Base-by-base conservation (phyloP, 2,797 vertebrate species). In the Amblyopsis hoosieri region DNA sequence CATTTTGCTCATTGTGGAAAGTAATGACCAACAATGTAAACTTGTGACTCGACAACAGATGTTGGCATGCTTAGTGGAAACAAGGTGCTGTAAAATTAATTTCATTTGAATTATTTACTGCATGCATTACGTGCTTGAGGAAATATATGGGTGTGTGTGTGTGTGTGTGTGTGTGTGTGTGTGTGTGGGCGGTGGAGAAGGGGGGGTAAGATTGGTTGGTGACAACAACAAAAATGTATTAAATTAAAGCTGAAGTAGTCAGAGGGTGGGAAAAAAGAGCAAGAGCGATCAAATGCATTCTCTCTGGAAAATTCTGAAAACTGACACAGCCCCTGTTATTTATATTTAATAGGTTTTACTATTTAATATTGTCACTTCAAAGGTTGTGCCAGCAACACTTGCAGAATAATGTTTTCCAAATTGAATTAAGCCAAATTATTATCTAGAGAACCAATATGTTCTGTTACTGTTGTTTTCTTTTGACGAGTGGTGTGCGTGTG, bases 41-140 rank as follows among this genome's bases (percentile, higher is more conserved):
- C 92, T 91, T 56, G 54, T 87, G 87, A 90, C 91, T 91, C 85
- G 91, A 95, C 92, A 95, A 94, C 94, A 93, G 92, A 90, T 90
- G 89, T 91, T 91, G 91, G 91, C 93, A 90, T 88, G 88, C 85
- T 87, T 89, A 82, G 86, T 51, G 64, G 92, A 91, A 92, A 87
- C 85, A 89, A 94, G 93, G 89, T 93, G 90, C 89, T 93, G 78
- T 86, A 91, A 93, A 90, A 93, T 93, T 90, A 83, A 85, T 92
- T 92, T 91, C 86, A 89, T 91, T 91, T 94, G 90, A 94, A 94
- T 94, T 92, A 94, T 94, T 94, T 93, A 94, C 91, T 89, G 91
- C 89, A 92, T 92, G 90, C 87, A 91, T 93, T 93, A 93, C 87
- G 90, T 92, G 91, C 92, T 93, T 84, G 88, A 93, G 90, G 90